A percentile compares a stretch with the other conserved stretches of the same genome.
Evolutionary conservation across 2,888 invertebrate species (phyloP).

Genomic region (Pseudococcus jackbeardsleyi): DNA sequence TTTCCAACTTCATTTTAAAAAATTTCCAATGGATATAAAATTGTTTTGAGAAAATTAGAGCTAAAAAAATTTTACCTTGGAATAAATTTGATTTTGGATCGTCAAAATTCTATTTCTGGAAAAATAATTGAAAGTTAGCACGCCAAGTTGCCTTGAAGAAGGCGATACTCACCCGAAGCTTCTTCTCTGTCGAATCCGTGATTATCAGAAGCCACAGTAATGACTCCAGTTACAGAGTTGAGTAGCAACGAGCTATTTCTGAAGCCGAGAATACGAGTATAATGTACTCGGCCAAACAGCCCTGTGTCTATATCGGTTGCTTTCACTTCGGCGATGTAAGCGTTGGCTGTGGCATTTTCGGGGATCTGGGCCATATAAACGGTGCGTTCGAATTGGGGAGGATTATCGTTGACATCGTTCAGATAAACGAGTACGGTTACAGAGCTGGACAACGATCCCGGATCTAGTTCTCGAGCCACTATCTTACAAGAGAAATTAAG

Average conservation of each 20-base stretch:
- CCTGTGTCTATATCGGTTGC: conserved; percentile 71
- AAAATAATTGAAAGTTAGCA: too few relatives aligned
- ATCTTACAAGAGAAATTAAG: conserved; percentile 73
- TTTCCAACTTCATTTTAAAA: too few relatives aligned
- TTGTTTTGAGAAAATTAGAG: too few relatives aligned
- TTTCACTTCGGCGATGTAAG: conserved; percentile 75
- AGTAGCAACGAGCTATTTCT: conserved; percentile 84
- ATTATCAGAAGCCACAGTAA: conserved; percentile 83
- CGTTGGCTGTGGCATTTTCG: conserved; percentile 85
- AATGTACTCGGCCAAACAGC: conserved; percentile 82
- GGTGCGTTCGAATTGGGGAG: conserved; percentile 82
- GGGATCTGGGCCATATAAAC: conserved; percentile 82
- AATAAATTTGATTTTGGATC: too few relatives aligned
- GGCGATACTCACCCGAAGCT: conserved; percentile 73
- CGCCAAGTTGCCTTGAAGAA: neutral
- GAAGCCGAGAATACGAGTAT: conserved; percentile 82
- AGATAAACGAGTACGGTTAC: conserved; percentile 85
- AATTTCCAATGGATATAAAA: too few relatives aligned
- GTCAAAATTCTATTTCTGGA: too few relatives aligned
- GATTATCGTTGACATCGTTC: conserved; percentile 89
- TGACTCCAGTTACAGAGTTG: conserved; percentile 82
- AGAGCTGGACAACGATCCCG: conserved; percentile 76
- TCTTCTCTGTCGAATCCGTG: conserved; percentile 87
- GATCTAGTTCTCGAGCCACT: conserved; percentile 85
- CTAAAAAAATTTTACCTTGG: too few relatives aligned